Percentiles rank a stretch among this genome's conserved stretches.
Conservation (phyloP, 2,797 vertebrate species). For the Melanotaenia nigrans region DNA sequence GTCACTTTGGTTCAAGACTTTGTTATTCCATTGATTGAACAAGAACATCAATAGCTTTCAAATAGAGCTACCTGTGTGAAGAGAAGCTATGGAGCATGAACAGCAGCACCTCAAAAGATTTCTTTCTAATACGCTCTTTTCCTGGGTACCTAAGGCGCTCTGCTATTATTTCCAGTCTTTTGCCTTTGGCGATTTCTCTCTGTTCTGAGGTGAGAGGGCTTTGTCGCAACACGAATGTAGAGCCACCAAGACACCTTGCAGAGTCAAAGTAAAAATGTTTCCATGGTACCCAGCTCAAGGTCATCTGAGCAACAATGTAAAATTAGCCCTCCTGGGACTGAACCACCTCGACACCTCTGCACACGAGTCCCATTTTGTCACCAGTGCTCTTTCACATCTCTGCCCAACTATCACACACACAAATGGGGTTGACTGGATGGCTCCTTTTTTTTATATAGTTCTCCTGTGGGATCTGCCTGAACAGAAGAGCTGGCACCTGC, state of each 20-base stretch:
- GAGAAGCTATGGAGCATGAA: slow-evolving; percentile 79
- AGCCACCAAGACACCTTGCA: slow-evolving; percentile 67
- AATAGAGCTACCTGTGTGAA: slow-evolving; percentile 81
- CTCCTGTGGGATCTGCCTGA: slow-evolving; percentile 69
- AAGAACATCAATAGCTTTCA: slow-evolving; percentile 82
- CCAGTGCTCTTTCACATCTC: slow-evolving; percentile 70
- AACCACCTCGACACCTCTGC: slow-evolving; percentile 69
- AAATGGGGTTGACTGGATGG: slow-evolving; percentile 61
- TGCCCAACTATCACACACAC: slow-evolving; percentile 43
- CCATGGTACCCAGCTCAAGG: slow-evolving; percentile 75
- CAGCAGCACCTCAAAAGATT: slow-evolving; percentile 77
- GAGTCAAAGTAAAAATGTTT: slow-evolving; percentile 73
- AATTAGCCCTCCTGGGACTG: slow-evolving; percentile 67
- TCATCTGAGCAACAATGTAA: slow-evolving; percentile 78
- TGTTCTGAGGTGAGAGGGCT: slow-evolving; percentile 77
- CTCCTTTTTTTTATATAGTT: slow-evolving; percentile 54
- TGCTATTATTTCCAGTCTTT: slow-evolving; percentile 77
- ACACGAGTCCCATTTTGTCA: slow-evolving; percentile 70
- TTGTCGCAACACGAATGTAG: slow-evolving; percentile 56
- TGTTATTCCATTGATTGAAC: slow-evolving; percentile 83
- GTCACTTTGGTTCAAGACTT: slow-evolving; percentile 80
- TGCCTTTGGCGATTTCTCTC: slow-evolving; percentile 72
- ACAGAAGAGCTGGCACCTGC: slow-evolving; percentile 76
- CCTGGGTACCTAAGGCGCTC: slow-evolving; percentile 58
- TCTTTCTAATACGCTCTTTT: slow-evolving; percentile 71